phyloP scores from a whole-genome alignment of 2,888 invertebrate species.

The Opisthograptis luteolata region DNA sequence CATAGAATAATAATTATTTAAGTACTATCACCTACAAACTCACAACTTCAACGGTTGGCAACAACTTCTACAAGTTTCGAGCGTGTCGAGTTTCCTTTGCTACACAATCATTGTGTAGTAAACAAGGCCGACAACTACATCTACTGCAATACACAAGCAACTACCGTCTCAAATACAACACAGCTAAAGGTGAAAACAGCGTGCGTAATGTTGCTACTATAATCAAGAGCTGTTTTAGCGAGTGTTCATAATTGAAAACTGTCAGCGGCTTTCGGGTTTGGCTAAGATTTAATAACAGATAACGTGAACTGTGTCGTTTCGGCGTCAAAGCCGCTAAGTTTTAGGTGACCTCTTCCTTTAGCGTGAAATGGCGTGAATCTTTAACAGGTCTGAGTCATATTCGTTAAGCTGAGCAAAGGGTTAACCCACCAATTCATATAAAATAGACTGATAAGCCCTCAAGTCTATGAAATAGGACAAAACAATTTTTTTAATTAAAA shows the following conservation, averaged over 20 bases:
- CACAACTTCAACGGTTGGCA: slow-evolving; percentile 6
- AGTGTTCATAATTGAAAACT: slow-evolving; percentile 66
- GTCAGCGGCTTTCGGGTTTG: slow-evolving; percentile 43
- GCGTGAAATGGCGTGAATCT: slow-evolving; percentile 15
- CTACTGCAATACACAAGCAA: not conserved
- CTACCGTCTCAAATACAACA: not conserved
- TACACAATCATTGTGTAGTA: slow-evolving; percentile 25
- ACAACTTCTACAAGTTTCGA: slow-evolving; percentile 11
- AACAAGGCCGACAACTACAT: slow-evolving; percentile 17
- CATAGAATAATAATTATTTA: no score
- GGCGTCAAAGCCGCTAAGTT: slow-evolving; percentile 26
- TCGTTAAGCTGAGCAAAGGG: not conserved
- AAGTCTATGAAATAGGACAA: no score
- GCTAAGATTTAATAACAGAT: slow-evolving; percentile 64
- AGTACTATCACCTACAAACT: slow-evolving; percentile 4
- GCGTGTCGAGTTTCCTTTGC: slow-evolving; percentile 23
- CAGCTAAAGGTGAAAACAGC: slow-evolving; percentile 2
- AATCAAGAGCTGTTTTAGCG: slow-evolving; percentile 24
- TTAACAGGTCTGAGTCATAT: not conserved
- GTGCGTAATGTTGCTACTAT: slow-evolving; percentile 3
- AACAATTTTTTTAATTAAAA: no score
- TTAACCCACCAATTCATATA: no score
- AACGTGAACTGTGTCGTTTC: slow-evolving; percentile 49
- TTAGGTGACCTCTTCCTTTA: slow-evolving; percentile 25
- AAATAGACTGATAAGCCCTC: no score